Evolutionary conservation across 2,797 vertebrate species (phyloP), one percentile per base, ranked within the genome.

Genomic region (Hippocampus kuda): DNA sequence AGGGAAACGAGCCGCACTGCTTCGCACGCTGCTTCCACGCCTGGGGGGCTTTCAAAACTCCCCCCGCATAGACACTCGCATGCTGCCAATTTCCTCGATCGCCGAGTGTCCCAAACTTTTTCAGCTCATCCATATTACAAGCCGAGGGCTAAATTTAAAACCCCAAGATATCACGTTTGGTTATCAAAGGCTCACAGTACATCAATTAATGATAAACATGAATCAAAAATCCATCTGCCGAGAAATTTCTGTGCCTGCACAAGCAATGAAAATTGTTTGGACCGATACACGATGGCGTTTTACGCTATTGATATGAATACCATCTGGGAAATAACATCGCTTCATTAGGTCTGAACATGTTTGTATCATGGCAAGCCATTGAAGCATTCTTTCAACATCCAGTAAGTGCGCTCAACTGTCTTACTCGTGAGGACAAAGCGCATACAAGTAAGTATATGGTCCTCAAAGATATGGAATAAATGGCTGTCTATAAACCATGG

Each of bases 1-100:
- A 98, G 74, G 96, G 97, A 51, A 98, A 99, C 0, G 96, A 98
- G 78, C 93, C 94, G 0, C 94, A 94, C 61, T 92, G 93, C 85
- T 98, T 98, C 82, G 95, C 89, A 0, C 94, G 94, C 85, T 98
- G 97, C 91, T 99, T 98, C 89, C 97, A 99, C 0, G 95, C 94
- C 80, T 98, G 97, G 97, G 93, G 97, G 0, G 57, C 84, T 42
- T 99, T 98, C 90, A 94, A 93, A 77, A 93, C 94, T 1, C 86
- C 94, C 0, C 94, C 67, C 0, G 79, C 92, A 5, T 98, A 93
- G 75, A 82, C 60, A 4, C 10, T 66, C 30, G n/a, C 72, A 3
- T 66, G 24, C 46, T 54, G 15, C 48, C 51, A 42, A 56, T 30
- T 41, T 42, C 22, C 38, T 57, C 49, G 4, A 22, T 41, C 41